A percentile compares a stretch with the other conserved stretches of the same genome.
phyloP scores from a whole-genome alignment of 2,797 vertebrate genomes.

The Huso huso region DNA sequence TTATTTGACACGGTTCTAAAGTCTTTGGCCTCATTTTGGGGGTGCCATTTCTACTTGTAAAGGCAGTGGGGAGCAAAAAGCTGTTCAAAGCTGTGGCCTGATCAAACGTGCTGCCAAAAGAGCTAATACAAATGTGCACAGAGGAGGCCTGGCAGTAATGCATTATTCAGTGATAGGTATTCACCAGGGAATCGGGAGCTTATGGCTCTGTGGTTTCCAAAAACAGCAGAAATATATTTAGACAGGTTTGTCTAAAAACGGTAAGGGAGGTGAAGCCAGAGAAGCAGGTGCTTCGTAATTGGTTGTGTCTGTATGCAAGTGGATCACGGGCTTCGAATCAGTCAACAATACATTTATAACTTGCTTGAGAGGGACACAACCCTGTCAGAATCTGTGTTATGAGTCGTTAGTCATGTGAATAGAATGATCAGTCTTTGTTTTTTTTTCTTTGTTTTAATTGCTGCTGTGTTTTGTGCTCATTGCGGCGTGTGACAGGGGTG shows the following conservation, averaged over 20 bases:
- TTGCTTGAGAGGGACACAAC: constrained; percentile 3
- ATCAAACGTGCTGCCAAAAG: constrained; percentile 30
- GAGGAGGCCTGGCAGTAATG: constrained; percentile 26
- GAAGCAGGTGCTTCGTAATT: constrained; percentile 16
- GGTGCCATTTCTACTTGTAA: background rate
- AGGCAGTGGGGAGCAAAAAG: constrained; percentile 15
- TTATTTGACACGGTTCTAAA: background rate
- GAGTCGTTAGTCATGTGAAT: constrained; percentile 3
- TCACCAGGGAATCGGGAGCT: constrained; percentile 31
- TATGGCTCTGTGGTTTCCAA: constrained; percentile 22
- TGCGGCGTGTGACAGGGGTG: background rate
- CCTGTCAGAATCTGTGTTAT: constrained; percentile 7
- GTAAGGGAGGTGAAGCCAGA: constrained; percentile 21
- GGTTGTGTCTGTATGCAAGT: constrained; percentile 21
- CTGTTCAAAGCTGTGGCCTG: constrained; percentile 21
- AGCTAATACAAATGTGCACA: constrained; percentile 33
- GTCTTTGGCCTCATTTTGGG: constrained; percentile 13
- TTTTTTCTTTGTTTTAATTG: background rate
- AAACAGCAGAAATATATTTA: constrained; percentile 29
- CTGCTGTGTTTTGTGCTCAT: constrained; percentile 8
- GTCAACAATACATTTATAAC: constrained; percentile 12
- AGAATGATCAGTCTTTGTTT: background rate
- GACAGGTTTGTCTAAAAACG: constrained; percentile 18
- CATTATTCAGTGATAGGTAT: constrained; percentile 35
- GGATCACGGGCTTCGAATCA: constrained; percentile 13